Evolutionary conservation across 2,113 vertebrate genomes (phyloP), one percentile per base, ranked within the genome.

Genomic region (Pseudorhombus dupliciocellatus): DNA sequence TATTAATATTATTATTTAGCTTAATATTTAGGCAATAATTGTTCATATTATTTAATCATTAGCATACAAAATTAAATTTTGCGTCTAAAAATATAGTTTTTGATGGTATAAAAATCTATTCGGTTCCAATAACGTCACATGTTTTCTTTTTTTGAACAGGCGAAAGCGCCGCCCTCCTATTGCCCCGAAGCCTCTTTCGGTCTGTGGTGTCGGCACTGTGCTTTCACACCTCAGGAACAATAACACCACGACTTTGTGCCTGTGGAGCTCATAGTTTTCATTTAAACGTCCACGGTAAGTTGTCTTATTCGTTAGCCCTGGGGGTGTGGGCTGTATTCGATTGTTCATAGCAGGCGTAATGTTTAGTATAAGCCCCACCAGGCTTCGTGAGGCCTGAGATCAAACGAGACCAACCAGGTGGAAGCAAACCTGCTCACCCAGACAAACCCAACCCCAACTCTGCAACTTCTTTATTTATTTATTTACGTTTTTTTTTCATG

Each of bases 91-190:
- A 8, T 48, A 6, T 15, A 5, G 46, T 48, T 48, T 48, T 48
- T 1, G n/a, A 2, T 7, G 46, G 18, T n/a, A 8, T 1, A 3
- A 8, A 1, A 8, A 11, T 8, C 0, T 22, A 5, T 14, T 18
- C 1, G 2, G 0, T 24, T 62, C 54, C 25, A 73, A 44, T 15
- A 11, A 2, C 10, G 1, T 54, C 15, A 37, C 8, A 48, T 28
- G 1, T 4, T 7, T 14, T 9, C 2, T 51, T 51, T 44, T 83
- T 82, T 58, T 69, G 14, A 61, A 66, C 76, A 1, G 87, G 87
- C 75, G n/a, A 62, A 25, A 37, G 7, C 24, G 2, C 25, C 7
- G 55, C 61, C 37, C 15, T 15, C n/a, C 10, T 5, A 31, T 26
- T 12, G 20, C 5, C 0, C 16, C 1, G n/a, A 15, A 25, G 6